phyloP scores from a whole-genome alignment of 2,113 vertebrate species.

The Dasyurus viverrinus region DNA sequence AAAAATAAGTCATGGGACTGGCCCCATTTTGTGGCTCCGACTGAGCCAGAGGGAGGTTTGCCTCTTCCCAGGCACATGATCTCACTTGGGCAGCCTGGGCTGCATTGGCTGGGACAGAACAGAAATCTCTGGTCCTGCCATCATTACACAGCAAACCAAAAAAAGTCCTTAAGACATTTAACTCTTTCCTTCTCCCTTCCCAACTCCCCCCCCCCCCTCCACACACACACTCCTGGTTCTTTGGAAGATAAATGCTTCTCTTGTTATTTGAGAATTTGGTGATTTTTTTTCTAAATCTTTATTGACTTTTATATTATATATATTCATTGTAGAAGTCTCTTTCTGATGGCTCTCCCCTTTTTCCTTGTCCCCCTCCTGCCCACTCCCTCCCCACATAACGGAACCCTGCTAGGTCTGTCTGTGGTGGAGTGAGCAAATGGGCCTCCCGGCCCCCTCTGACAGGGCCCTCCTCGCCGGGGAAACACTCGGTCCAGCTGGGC shows the following conservation, averaged over 20 bases:
- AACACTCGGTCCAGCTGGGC: too few species aligned
- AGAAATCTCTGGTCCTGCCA: background rate
- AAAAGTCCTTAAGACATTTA: background rate
- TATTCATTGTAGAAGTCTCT: background rate
- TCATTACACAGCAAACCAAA: background rate
- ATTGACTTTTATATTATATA: background rate
- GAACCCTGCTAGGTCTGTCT: background rate
- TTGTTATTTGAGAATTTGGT: background rate
- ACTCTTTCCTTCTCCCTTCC: background rate
- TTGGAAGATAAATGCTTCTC: background rate
- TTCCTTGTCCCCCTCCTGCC: fast-evolving
- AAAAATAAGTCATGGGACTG: background rate
- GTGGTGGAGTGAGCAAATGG: background rate
- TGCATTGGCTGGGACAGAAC: background rate
- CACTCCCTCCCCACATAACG: background rate
- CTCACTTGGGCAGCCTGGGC: background rate
- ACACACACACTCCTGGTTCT: background rate
- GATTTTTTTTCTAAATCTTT: background rate
- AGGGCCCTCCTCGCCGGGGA: background rate
- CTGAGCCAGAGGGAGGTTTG: background rate
- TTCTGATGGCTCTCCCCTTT: background rate
- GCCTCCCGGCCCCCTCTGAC: background rate
- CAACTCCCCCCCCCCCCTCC: background rate
- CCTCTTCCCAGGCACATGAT: background rate
- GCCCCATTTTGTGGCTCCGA: background rate